These are phyloP conservation scores for Calephelis virginiensis DNA, from an alignment of 1,140 invertebrate genomes.

Conservation along the genomic window DNA sequence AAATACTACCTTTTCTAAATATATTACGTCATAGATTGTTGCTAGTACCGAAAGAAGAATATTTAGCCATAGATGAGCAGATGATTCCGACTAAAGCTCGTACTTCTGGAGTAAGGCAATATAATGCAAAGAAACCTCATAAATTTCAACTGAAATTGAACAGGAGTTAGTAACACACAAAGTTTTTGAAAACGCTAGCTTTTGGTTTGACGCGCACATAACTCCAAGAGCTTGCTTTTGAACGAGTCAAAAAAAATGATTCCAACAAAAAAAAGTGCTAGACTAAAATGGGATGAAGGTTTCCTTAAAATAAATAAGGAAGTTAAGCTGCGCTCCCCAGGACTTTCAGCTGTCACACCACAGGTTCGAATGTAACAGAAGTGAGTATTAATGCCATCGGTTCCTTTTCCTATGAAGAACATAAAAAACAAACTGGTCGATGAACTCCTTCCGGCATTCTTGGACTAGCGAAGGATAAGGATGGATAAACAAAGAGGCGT, in stretches of 20 bases:
- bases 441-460: slow-evolving; percentile 60
- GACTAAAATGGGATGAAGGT: too few species aligned
- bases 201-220: too few species aligned
- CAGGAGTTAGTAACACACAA: too few species aligned
- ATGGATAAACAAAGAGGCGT: slow-evolving; percentile 46
- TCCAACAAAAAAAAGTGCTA: too few species aligned
- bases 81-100: slow-evolving; percentile 12
- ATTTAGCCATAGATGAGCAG: slow-evolving; percentile 49
- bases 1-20: slow-evolving; percentile 39
- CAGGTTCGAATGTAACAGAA: slow-evolving; percentile 49
- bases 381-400: slow-evolving; percentile 52
- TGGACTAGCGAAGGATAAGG: slow-evolving; percentile 46
- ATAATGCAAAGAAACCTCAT: slow-evolving; percentile 24
- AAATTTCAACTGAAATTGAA: too few species aligned
- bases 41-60: slow-evolving; percentile 42
- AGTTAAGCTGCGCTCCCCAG: too few species aligned
- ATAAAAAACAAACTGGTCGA: slow-evolving; percentile 53
- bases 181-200: too few species aligned
- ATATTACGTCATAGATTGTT: slow-evolving; percentile 36
- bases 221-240: too few species aligned
- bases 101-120: slow-evolving; percentile 16
- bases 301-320: too few species aligned
- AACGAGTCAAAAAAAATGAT: too few species aligned
- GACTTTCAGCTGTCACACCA: slow-evolving; percentile 36
- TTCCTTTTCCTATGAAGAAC: slow-evolving; percentile 52